A percentile compares a stretch with the other conserved stretches of the same genome.
Evolutionary conservation across 2,113 vertebrate genomes (phyloP).

Genomic region (Tragelaphus scriptus): DNA sequence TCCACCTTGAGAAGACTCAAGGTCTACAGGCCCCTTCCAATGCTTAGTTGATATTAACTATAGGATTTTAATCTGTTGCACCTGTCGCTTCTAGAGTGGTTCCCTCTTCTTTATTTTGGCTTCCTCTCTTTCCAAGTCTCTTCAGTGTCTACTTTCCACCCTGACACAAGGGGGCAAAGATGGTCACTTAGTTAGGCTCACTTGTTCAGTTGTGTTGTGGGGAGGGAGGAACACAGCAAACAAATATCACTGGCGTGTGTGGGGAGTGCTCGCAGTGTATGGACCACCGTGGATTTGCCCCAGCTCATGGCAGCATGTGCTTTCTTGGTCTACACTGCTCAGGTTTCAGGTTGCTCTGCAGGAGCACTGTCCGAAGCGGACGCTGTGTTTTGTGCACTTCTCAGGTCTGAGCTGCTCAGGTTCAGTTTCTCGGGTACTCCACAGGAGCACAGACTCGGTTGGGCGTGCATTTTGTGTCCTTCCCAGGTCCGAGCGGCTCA

Average conservation of each 20-base stretch:
- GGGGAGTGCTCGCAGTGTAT: fast-evolving
- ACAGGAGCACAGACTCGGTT: neutral
- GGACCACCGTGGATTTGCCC: neutral
- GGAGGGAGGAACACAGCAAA: neutral
- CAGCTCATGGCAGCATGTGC: neutral
- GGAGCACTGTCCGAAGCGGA: neutral
- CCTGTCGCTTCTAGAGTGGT: neutral
- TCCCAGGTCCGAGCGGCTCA: fast-evolving
- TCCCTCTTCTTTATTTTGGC: neutral
- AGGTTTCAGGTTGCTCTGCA: neutral
- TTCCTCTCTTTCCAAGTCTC: neutral
- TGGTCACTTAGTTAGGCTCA: neutral
- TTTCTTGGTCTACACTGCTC: neutral
- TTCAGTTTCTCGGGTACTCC: neutral
- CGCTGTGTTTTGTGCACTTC: neutral
- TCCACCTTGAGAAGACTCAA: neutral
- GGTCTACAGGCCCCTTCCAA: neutral
- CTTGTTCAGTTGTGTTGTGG: neutral
- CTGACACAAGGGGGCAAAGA: neutral
- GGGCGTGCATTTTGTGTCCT: neutral
- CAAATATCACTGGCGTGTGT: fast-evolving
- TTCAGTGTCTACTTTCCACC: neutral
- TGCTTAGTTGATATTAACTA: neutral
- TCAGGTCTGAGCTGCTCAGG: neutral
- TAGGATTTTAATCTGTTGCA: neutral